Evolutionary conservation across 2,113 vertebrate genomes (phyloP).

Genomic region (Erythrolamprus reginae): DNA sequence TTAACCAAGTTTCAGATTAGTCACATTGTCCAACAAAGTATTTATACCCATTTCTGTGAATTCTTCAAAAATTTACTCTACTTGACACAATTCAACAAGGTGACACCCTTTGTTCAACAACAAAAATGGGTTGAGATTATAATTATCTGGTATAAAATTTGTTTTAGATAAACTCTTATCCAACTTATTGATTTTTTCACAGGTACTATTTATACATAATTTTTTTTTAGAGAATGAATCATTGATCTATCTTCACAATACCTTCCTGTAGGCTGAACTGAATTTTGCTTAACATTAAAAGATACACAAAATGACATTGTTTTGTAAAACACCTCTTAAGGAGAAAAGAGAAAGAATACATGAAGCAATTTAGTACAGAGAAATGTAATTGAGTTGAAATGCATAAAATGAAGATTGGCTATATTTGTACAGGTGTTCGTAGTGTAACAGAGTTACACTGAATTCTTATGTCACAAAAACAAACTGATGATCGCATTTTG

Average conservation of each 20-base stretch:
- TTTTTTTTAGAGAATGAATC: not conserved
- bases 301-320: not conserved
- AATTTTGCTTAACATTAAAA: not conserved
- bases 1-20: not conserved
- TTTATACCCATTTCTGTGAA: not conserved
- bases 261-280: not conserved
- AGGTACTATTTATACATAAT: not conserved
- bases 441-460: not conserved
- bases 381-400: not conserved
- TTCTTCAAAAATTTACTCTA: not conserved
- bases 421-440: not conserved
- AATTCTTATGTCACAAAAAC: not conserved
- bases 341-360: not conserved
- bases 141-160: not conserved
- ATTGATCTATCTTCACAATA: conserved; percentile 9
- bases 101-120: not conserved
- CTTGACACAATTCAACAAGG: not conserved
- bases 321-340: not conserved
- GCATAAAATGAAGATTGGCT: not conserved
- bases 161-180: not conserved
- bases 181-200: not conserved
- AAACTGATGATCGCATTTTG: not conserved
- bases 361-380: not conserved
- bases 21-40: not conserved
- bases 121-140: not conserved